Base-by-base conservation (phyloP, 2,888 invertebrate species). In the Abrostola tripartita region DNA sequence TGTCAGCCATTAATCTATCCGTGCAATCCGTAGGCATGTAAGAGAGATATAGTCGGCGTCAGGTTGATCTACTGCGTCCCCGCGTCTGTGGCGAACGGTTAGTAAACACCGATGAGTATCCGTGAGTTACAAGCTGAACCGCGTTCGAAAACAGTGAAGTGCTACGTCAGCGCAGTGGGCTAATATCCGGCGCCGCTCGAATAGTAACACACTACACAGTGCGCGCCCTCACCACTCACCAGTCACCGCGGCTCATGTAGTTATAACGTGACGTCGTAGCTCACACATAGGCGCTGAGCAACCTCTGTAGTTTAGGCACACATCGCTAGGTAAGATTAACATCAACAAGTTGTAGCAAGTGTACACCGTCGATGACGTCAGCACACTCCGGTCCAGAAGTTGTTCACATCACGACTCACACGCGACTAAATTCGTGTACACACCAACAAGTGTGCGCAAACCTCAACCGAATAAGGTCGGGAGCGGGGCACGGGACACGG, bases 21-120 rank as follows among this genome's bases (percentile, higher is more conserved):
- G 44, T 12, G 37, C 24, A 37, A 24, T 35, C 35, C 38, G 41
- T 9, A 36, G 41, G 35, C 50, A 47, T 47, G 35, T 66, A 14
- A 11, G 35, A 14, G 49, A n/a, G 36, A 37, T 12, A 36, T 44
- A 52, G 47, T 44, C 1, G 8, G 7, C 14, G 44, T 9, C 7
- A 2, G 7, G 24, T 53, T 57, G 71, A 57, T 24, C 41, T 55
- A 60, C 69, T 68, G 61, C 7, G 9, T 9, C 37, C 6, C 7
- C 12, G n/a, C 1, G 24, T 5, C 68, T 41, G 67, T 47, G 58
- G 41, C 40, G 44, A 5, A 12, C 44, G 49, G 56, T 24, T 59
- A 50, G 49, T 68, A 55, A 69, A 69, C 59, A 58, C 42, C 44
- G 35, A 56, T 41, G 42, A 36, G 35, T 65, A 40, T 44, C 42